Conservation (phyloP, 2,888 invertebrate species). For the Sceliomorpha sp. region DNA sequence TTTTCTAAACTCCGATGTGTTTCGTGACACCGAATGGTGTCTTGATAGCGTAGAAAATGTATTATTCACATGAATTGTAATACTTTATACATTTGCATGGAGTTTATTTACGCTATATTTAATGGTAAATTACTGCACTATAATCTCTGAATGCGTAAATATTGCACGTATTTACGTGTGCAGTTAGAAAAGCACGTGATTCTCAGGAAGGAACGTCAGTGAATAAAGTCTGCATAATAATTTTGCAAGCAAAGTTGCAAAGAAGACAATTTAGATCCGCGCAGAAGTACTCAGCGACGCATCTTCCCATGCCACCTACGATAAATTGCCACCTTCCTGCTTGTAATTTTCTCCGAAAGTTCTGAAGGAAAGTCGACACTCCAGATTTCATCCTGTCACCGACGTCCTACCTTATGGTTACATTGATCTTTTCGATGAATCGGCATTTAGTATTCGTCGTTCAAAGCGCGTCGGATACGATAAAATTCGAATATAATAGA, state of each 20-base stretch:
- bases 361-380: neutral
- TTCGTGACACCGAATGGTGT: no score
- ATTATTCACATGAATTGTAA: no score
- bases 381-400: conserved; percentile 11
- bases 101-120: conserved; percentile 2
- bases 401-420: no score
- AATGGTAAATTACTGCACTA: conserved; percentile 7
- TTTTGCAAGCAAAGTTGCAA: conserved; percentile 41
- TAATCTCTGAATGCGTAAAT: conserved; percentile 22
- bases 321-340: conserved; percentile 2
- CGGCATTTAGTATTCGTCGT: no score
- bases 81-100: no score
- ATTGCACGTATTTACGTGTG: conserved; percentile 36
- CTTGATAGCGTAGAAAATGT: no score
- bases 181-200: conserved; percentile 37
- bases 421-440: no score
- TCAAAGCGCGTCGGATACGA: no score
- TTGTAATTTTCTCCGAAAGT: conserved; percentile 14
- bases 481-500: no score
- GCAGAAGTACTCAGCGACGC: conserved; percentile 3
- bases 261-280: conserved; percentile 17
- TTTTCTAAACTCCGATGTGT: no score
- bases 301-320: neutral
- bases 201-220: conserved; percentile 35
- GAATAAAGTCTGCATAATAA: conserved; percentile 46